These are phyloP conservation scores for Pachypeltis micranthus DNA, from an alignment of 1,140 invertebrate genomes.

Conservation along the genomic window DNA sequence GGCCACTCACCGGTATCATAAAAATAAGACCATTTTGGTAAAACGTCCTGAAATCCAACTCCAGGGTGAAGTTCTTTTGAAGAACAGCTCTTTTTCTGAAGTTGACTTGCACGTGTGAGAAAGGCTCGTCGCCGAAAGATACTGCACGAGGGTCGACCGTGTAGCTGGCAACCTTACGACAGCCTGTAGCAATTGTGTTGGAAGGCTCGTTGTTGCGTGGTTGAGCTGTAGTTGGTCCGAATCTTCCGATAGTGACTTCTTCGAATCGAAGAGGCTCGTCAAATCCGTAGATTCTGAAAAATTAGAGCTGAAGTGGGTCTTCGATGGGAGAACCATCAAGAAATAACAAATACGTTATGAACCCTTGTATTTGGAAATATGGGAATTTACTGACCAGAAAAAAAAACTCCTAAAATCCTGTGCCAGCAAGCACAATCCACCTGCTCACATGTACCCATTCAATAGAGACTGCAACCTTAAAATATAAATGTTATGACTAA, in stretches of 20 bases:
- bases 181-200: slow-evolving; percentile 34
- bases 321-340: too few relatives aligned
- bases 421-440: slow-evolving; percentile 3
- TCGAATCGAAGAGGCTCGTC: slow-evolving; percentile 51
- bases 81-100: slow-evolving; percentile 50
- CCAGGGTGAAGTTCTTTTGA: slow-evolving; percentile 57
- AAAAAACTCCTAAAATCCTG: too few relatives aligned
- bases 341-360: too few relatives aligned
- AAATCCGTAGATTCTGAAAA: slow-evolving; percentile 47
- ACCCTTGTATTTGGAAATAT: too few relatives aligned
- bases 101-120: slow-evolving; percentile 61
- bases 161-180: slow-evolving; percentile 54
- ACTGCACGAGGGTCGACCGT: slow-evolving; percentile 65
- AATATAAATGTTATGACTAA: neutral
- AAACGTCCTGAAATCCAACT: slow-evolving; percentile 75
- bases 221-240: slow-evolving; percentile 35
- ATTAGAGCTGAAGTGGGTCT: too few relatives aligned
- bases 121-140: slow-evolving; percentile 68
- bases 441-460: neutral
- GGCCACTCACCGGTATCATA: slow-evolving; percentile 49
- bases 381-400: too few relatives aligned
- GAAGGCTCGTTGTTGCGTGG: neutral
- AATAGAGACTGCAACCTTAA: slow-evolving; percentile 4
- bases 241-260: slow-evolving; percentile 57
- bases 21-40: slow-evolving; percentile 72